Base-by-base conservation (phyloP, 2,113 vertebrate genomes). In the Lota lota region DNA sequence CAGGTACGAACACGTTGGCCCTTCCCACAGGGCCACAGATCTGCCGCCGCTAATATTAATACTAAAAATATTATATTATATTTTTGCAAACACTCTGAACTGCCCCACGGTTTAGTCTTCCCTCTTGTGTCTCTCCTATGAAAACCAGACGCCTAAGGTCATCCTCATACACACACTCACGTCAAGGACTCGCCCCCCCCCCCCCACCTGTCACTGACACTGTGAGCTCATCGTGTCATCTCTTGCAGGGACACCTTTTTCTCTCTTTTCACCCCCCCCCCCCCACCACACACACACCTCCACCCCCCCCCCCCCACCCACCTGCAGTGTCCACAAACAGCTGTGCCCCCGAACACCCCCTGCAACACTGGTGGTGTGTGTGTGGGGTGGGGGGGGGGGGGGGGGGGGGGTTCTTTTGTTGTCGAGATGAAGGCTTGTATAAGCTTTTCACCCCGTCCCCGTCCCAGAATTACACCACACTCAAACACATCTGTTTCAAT, bases 1-100 rank as follows among this genome's bases (percentile, higher is more conserved):
- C 68, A 83, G 85, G 85, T 84, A 59, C 80, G 78, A 17, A 4
- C 12, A 14, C 8, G 36, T 66, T 33, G 3, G 19, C 1, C 22
- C 0, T 24, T 28, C 28, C 2, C 1, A 14, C 19, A 8, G 21
- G 58, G 5, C 60, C 5, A 33, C 28, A 33, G 7, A 33, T 6
- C 4, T 33, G 28, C 28, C 4, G 28, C 28, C 28, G 4, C 4
- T 33, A 33, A 33, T 33, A 33, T 33, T 33, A 33, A 33, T 33
- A 33, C 4, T 5, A 33, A 33, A 33, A 17, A 16, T 24, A 61
- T 24, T 2, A 16, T 15, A 14, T 5, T 24, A 12, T n/a, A 24
- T 15, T 54, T 33, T 33, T 33, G 0, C 7, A 33, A 24, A 3
- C 4, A 33, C 28, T 6, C 28, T 33, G 4, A 33, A 6, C 4